Evolutionary conservation across 2,113 vertebrate genomes (phyloP), one percentile per base, ranked within the genome.

Genomic region (Alethe castanea): DNA sequence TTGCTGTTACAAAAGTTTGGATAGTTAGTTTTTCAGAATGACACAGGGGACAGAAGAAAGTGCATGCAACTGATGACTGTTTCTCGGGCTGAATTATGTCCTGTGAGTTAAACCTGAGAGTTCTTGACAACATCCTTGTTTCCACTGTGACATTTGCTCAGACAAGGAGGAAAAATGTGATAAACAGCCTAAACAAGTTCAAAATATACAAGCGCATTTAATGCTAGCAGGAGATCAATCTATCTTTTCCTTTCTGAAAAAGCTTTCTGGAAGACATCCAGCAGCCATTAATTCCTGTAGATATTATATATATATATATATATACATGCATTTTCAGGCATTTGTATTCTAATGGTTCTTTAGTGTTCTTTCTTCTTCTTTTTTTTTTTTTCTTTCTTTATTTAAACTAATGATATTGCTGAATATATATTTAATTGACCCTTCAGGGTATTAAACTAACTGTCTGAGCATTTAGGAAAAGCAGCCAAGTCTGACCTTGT

Each of bases 401-500:
- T 57, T 36, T 73, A 57, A 93, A 81, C 48, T 71, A 90, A 86
- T 86, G 36, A 36, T 81, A 60, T 72, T 91, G 25, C 36, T 79
- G 52, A 19, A 33, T 90, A 69, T 72, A 71, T 81, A 45, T 85
- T 95, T 92, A 94, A 89, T 91, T 93, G 86, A 95, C 72, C 64
- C 87, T 90, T 90, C 47, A 54, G 76, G 83, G 76, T 38, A 88
- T 88, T 94, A 90, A 91, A 73, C n/a, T 77, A 86, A 69, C 80
- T 77, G 53, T 54, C 59, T 85, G 92, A 93, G 89, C 45, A 61
- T 66, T 92, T 79, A 83, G 72, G 64, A 91, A 91, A 96, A 90
- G 91, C 89, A 86, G 76, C 66, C 91, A 91, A 90, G 54, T 94
- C 81, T 96, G 92, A 88, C 73, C 71, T 19, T 35, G 25, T 85